Evolutionary conservation across 2,797 vertebrate genomes (phyloP).

Genomic region (Calcarius lapponicus): DNA sequence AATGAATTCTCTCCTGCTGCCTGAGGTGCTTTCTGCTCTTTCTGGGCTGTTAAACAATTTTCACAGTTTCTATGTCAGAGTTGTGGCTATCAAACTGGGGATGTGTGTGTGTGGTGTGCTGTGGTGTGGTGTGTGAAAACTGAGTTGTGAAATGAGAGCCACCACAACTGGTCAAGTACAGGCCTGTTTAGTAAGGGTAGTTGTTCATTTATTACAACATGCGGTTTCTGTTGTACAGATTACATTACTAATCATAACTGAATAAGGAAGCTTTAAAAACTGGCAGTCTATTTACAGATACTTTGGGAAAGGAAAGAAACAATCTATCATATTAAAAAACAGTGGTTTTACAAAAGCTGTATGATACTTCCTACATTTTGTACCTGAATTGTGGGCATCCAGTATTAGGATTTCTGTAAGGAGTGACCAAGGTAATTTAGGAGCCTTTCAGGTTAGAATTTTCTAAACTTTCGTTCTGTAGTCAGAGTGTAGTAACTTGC

Average conservation of each 20-base stretch:
- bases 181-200: not conserved
- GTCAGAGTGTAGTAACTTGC: not conserved
- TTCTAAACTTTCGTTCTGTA: not conserved
- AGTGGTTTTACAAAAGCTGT: not conserved
- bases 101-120: not conserved
- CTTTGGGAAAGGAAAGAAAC: not conserved
- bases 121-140: not conserved
- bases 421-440: not conserved
- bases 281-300: not conserved
- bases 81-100: accelerated
- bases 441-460: not conserved
- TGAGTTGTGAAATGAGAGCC: not conserved
- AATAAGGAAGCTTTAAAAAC: not conserved
- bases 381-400: not conserved
- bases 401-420: not conserved
- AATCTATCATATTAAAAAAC: not conserved
- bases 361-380: not conserved
- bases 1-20: not conserved
- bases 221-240: not conserved
- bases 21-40: not conserved
- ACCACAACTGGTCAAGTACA: not conserved
- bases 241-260: not conserved
- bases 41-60: not conserved
- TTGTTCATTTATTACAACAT: not conserved
- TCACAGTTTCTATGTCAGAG: not conserved